Conservation (phyloP, 2,888 invertebrate species). For the Metalampra italica region DNA sequence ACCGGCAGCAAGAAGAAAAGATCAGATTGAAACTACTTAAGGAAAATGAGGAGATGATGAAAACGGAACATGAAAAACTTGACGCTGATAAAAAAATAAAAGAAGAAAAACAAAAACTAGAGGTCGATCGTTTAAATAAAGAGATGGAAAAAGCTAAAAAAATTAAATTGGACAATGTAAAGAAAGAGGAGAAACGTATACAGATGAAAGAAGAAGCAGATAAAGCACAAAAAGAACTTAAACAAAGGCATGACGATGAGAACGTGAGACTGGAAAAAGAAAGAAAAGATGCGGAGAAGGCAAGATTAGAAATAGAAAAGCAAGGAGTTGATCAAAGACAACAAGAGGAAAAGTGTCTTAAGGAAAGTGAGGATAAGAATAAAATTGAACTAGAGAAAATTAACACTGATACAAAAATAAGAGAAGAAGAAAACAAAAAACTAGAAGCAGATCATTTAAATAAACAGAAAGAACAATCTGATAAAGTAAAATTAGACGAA, state of each 20-base stretch:
- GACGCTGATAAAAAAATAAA: conserved; percentile 16
- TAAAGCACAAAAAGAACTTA: not conserved
- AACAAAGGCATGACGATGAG: conserved; percentile 5
- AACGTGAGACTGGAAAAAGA: conserved; percentile 4
- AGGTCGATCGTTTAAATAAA: conserved; percentile 1
- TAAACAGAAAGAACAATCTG: conserved; percentile 1
- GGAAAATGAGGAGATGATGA: conserved; percentile 7
- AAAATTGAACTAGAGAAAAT: too few species aligned
- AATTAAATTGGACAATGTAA: not conserved
- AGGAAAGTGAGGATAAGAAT: too few species aligned
- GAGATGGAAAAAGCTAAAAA: conserved; percentile 5
- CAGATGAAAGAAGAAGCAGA: conserved; percentile 1
- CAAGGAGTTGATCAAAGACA: too few species aligned
- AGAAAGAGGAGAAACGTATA: not conserved
- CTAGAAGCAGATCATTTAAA: not conserved
- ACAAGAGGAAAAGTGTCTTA: too few species aligned
- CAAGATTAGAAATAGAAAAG: conserved; percentile 1
- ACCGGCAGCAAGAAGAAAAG: not conserved
- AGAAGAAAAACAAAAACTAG: not conserved
- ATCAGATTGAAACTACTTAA: too few species aligned
- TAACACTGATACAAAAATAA: conserved; percentile 16
- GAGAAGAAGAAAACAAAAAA: conserved; percentile 16
- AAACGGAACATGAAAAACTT: conserved; percentile 10
- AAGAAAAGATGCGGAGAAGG: conserved; percentile 13
- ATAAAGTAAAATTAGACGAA: too few species aligned